phyloP scores from a whole-genome alignment of 1,140 invertebrate genomes.

The Melipona quadrifasciata region DNA sequence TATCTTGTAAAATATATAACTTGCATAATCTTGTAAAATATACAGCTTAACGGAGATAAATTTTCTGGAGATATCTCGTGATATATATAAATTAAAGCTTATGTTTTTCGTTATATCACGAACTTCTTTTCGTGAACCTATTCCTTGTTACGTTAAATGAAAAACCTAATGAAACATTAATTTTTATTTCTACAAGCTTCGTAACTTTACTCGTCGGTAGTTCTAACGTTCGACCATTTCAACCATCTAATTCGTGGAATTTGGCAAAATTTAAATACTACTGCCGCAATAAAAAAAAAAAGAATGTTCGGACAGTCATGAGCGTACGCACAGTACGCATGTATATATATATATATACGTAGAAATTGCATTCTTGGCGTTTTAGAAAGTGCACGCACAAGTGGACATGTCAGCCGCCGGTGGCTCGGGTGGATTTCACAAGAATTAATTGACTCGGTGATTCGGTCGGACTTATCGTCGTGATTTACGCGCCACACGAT shows the following conservation, averaged over 20 bases:
- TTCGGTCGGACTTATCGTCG: background rate
- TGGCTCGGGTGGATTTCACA: conserved; percentile 34
- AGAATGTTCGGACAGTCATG: background rate
- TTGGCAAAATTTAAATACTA: background rate
- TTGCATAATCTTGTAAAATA: too few relatives aligned
- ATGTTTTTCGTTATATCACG: too few relatives aligned
- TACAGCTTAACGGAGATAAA: too few relatives aligned
- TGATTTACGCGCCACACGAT: background rate
- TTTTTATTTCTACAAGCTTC: too few relatives aligned
- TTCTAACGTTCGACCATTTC: too few relatives aligned
- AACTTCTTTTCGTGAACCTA: too few relatives aligned
- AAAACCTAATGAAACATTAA: too few relatives aligned
- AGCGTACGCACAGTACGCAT: background rate
- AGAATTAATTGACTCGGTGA: conserved; percentile 57
- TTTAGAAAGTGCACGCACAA: conserved; percentile 59
- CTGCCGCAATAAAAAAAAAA: background rate
- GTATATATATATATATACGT: background rate
- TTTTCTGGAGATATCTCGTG: too few relatives aligned
- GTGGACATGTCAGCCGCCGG: background rate
- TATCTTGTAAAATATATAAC: too few relatives aligned
- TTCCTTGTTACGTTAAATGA: too few relatives aligned
- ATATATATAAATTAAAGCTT: too few relatives aligned
- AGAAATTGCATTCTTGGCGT: conserved; percentile 60
- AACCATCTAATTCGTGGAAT: background rate
- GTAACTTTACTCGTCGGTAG: too few relatives aligned